Evolutionary conservation across 2,888 invertebrate genomes (phyloP).

Genomic region (Exephanes ischioxanthus): DNA sequence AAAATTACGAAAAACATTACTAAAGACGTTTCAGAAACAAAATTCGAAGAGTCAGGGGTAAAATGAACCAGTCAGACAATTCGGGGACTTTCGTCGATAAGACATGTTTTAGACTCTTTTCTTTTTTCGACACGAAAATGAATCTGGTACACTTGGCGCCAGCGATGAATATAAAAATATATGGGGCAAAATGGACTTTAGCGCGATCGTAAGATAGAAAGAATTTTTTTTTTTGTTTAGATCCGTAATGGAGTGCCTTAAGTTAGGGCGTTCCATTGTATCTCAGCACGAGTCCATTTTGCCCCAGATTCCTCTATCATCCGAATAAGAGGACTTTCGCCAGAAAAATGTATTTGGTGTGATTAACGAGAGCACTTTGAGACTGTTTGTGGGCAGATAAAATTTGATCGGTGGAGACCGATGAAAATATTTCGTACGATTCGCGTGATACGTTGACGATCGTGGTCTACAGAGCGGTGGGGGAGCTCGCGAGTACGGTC

Average conservation of each 20-base stretch:
- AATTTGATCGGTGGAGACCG: background rate
- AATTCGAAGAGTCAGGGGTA: background rate
- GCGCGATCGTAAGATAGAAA: background rate
- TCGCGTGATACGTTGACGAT: background rate
- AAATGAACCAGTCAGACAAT: background rate
- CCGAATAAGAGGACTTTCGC: background rate
- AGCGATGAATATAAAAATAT: too few species aligned
- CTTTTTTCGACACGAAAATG: background rate
- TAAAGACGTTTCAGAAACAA: background rate
- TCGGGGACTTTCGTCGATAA: background rate
- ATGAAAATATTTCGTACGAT: background rate
- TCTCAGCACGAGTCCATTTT: too few species aligned
- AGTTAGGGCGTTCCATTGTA: too few species aligned
- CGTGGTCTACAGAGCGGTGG: constrained; percentile 14
- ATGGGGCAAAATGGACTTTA: too few species aligned
- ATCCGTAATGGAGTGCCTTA: background rate
- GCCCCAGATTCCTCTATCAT: too few species aligned
- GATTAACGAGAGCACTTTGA: background rate
- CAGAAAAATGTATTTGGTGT: background rate
- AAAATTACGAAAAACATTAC: constrained; percentile 24
- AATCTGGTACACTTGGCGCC: too few species aligned
- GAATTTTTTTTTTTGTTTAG: background rate
- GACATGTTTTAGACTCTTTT: background rate
- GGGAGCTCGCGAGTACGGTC: constrained; percentile 55
- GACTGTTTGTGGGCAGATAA: background rate